phyloP scores from a whole-genome alignment of 2,113 vertebrate species.

The Pica pica region DNA sequence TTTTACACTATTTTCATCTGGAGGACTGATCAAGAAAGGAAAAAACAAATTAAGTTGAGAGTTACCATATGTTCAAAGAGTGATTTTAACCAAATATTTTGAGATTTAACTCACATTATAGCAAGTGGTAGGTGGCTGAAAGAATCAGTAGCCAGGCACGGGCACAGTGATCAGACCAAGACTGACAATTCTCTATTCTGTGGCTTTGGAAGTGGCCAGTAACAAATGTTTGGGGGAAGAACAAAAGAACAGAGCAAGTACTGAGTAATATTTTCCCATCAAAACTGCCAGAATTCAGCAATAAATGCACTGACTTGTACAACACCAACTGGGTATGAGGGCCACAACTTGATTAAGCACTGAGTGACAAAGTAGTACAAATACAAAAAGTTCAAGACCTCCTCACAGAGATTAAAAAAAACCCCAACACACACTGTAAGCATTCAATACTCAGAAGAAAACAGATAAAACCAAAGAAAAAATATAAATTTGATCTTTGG shows the following conservation, averaged over 20 bases:
- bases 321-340: not conserved
- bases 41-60: not conserved
- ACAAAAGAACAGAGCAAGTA: not conserved
- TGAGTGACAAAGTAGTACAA: not conserved
- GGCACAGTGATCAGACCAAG: not conserved
- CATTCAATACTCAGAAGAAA: not conserved
- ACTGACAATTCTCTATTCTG: not conserved
- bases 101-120: not conserved
- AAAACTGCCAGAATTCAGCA: not conserved
- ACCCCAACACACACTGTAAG: not conserved
- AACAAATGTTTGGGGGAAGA: not conserved
- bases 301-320: not conserved
- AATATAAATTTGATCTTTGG: not conserved
- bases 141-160: not conserved
- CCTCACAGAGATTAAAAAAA: not conserved
- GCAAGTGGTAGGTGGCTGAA: not conserved
- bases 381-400: not conserved
- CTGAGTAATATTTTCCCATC: not conserved
- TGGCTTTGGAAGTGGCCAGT: not conserved
- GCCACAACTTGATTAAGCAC: not conserved
- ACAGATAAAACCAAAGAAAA: not conserved
- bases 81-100: constrained; percentile 31
- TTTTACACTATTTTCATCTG: not conserved
- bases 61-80: not conserved
- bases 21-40: not conserved